A percentile compares a stretch with the other conserved stretches of the same genome.
Conservation (phyloP, 92 coral and sea anemone species). For the Siderastrea siderea region DNA sequence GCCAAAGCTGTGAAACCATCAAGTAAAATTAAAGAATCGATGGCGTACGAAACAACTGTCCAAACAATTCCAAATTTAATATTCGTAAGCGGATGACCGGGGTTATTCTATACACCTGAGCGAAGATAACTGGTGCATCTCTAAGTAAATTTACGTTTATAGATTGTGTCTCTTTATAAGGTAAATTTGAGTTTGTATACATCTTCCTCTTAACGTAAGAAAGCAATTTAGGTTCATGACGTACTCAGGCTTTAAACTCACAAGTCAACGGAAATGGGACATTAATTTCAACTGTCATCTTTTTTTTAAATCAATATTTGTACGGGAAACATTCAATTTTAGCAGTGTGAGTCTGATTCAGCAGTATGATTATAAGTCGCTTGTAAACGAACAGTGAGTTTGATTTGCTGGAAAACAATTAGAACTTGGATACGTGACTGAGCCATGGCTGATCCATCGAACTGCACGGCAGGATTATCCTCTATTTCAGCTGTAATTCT, state of each 20-base stretch:
- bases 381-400: not conserved
- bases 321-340: no score
- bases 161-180: no score
- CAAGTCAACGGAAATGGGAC: no score
- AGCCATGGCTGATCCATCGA: not conserved
- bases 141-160: no score
- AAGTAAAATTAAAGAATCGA: not conserved
- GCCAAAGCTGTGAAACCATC: not conserved
- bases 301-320: no score
- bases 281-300: no score
- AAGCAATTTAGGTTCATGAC: not conserved
- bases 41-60: not conserved
- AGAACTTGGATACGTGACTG: not conserved
- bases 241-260: no score
- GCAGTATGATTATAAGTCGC: no score
- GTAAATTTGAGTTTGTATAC: not conserved
- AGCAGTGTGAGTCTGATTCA: no score
- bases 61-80: not conserved
- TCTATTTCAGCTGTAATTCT: not conserved
- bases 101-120: not conserved
- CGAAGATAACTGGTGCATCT: no score
- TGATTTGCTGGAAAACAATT: no score
- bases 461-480: slow-evolving; percentile 41
- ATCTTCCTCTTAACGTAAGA: not conserved
- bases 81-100: not conserved